Conservation (phyloP, 2,888 invertebrate genomes). For the Lucinisca nassula region DNA sequence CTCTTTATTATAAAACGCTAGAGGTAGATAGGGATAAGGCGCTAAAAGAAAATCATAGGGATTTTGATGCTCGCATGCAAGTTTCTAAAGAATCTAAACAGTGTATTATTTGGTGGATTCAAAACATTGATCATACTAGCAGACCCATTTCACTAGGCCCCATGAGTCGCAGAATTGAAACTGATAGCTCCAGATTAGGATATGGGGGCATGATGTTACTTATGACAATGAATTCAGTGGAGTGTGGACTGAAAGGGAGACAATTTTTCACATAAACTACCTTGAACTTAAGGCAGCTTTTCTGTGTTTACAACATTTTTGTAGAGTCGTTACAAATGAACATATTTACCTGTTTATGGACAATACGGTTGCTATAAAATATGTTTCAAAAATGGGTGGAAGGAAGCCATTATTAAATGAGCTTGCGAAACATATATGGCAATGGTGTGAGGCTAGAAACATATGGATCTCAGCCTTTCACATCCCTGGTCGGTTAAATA, state of each 20-base stretch:
- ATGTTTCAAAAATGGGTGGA: background rate
- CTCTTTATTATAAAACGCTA: too few relatives aligned
- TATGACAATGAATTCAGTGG: slow-evolving; percentile 1
- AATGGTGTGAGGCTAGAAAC: background rate
- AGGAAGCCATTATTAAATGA: background rate
- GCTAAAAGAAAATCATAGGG: too few relatives aligned
- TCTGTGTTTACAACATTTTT: background rate
- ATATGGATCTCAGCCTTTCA: too few relatives aligned
- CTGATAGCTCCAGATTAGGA: background rate
- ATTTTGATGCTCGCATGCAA: too few relatives aligned
- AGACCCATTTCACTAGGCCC: background rate
- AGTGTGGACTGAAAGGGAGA: background rate
- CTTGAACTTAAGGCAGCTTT: slow-evolving; percentile 4
- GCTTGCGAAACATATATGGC: background rate
- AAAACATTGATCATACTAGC: background rate
- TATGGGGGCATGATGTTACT: slow-evolving; percentile 21
- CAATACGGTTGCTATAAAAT: slow-evolving; percentile 1
- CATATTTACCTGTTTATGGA: slow-evolving; percentile 10
- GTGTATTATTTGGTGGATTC: too few relatives aligned
- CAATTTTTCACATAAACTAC: background rate
- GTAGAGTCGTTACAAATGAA: background rate
- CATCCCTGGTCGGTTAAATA: background rate
- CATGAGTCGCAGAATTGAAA: background rate
- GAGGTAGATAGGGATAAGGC: too few relatives aligned
- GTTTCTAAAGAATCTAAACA: too few relatives aligned